A percentile compares a stretch with the other conserved stretches of the same genome.
Evolutionary conservation across 2,888 invertebrate genomes (phyloP).

Genomic region (Lepetodrilus schrolli): DNA sequence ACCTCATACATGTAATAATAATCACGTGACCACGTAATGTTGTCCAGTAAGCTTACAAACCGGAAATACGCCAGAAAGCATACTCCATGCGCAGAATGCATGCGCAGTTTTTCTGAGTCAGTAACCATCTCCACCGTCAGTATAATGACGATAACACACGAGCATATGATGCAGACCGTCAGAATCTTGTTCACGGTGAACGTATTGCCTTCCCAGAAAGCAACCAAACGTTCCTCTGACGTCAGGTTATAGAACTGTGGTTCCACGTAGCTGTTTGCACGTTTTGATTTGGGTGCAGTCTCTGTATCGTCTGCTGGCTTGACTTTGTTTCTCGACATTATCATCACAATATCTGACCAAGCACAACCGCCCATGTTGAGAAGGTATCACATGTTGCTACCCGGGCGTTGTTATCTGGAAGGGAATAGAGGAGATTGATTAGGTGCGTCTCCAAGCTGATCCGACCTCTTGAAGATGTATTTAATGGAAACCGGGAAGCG

Average conservation of each 20-base stretch:
- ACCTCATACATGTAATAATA: not conserved
- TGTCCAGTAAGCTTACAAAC: not conserved
- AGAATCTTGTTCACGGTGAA: constrained; percentile 18
- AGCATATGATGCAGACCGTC: constrained; percentile 3
- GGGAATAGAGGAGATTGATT: too few relatives aligned
- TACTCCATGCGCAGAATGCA: not conserved
- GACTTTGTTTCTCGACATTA: not conserved
- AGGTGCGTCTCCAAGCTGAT: too few relatives aligned
- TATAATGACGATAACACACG: constrained; percentile 4
- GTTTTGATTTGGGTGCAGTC: too few relatives aligned
- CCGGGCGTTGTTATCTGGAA: too few relatives aligned
- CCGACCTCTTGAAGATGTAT: too few relatives aligned
- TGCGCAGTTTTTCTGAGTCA: not conserved
- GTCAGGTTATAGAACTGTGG: not conserved
- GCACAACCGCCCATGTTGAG: not conserved
- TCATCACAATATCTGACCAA: not conserved
- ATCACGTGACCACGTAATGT: not conserved
- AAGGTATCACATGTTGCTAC: too few relatives aligned
- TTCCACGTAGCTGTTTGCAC: not conserved
- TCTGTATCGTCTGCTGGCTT: not conserved
- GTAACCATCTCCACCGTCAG: constrained; percentile 7
- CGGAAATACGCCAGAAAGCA: not conserved
- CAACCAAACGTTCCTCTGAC: not conserved
- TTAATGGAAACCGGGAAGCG: too few relatives aligned
- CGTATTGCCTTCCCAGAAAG: constrained; percentile 12